A percentile compares a stretch with the other conserved stretches of the same genome.
Conservation (phyloP, 2,113 vertebrate species). For the Alligator mississippiensis region DNA sequence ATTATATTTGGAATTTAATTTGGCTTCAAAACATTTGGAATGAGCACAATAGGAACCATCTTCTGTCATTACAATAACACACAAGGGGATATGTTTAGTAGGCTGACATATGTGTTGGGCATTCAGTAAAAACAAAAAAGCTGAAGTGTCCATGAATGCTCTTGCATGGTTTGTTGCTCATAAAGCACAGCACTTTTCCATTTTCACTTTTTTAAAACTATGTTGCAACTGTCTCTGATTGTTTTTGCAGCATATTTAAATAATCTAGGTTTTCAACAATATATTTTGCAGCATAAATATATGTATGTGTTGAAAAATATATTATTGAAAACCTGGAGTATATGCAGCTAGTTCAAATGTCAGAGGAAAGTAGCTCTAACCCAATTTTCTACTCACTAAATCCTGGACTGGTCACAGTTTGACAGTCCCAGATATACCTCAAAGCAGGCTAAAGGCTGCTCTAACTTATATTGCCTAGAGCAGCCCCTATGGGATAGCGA, state of each 20-base stretch:
- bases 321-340: neutral
- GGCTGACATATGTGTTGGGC: neutral
- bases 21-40: constrained; percentile 15
- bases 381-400: too few species aligned
- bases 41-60: constrained; percentile 12
- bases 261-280: too few species aligned
- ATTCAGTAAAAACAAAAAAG: neutral
- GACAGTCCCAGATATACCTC: neutral
- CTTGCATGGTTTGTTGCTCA: neutral
- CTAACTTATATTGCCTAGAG: neutral
- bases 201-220: neutral
- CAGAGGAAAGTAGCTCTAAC: neutral
- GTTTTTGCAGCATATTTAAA: neutral
- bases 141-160: neutral
- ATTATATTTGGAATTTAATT: constrained; percentile 59
- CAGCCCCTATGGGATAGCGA: neutral
- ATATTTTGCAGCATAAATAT: neutral
- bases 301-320: neutral
- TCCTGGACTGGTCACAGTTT: neutral
- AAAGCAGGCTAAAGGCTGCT: neutral
- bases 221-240: neutral
- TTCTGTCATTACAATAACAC: constrained; percentile 28
- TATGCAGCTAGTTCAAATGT: neutral
- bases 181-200: neutral
- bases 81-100: neutral